These are phyloP conservation scores for Brachionus rubens DNA, from an alignment of 1,140 invertebrate genomes.

Conservation along the genomic window DNA sequence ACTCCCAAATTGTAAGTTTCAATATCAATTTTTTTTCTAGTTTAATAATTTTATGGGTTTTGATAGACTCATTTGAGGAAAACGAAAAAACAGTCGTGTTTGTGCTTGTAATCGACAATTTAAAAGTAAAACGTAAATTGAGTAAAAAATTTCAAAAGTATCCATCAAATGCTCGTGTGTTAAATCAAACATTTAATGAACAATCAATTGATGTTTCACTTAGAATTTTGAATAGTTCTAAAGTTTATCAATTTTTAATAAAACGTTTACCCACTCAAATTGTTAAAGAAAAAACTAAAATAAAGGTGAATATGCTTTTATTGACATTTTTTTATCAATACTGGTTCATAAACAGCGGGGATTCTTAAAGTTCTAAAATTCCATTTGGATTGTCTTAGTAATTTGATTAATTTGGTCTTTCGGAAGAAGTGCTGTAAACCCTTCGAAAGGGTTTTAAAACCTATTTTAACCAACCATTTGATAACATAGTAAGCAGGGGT, in stretches of 20 bases:
- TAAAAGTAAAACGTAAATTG: slow-evolving; percentile 35
- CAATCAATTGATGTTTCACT: slow-evolving; percentile 28
- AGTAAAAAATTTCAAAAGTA: background rate
- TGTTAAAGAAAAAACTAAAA: background rate
- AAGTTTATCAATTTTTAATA: slow-evolving; percentile 17
- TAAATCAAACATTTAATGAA: background rate
- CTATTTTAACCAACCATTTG: too few species aligned
- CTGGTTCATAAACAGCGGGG: too few species aligned
- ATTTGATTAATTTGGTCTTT: too few species aligned
- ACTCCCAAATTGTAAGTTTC: slow-evolving; percentile 3
- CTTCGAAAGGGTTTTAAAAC: too few species aligned
- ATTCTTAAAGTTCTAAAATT: too few species aligned
- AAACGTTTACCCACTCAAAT: slow-evolving; percentile 31
- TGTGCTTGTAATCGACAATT: slow-evolving; percentile 1
- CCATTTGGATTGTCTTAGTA: too few species aligned
- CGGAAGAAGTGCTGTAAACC: too few species aligned
- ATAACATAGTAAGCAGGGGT: too few species aligned
- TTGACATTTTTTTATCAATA: too few species aligned
- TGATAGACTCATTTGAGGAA: slow-evolving; percentile 28
- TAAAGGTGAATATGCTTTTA: background rate
- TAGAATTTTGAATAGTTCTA: background rate
- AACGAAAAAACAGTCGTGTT: background rate
- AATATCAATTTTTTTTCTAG: background rate
- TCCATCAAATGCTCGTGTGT: background rate
- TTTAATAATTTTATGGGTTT: background rate